phyloP scores from a whole-genome alignment of 2,888 invertebrate genomes.

The Opisthograptis luteolata region DNA sequence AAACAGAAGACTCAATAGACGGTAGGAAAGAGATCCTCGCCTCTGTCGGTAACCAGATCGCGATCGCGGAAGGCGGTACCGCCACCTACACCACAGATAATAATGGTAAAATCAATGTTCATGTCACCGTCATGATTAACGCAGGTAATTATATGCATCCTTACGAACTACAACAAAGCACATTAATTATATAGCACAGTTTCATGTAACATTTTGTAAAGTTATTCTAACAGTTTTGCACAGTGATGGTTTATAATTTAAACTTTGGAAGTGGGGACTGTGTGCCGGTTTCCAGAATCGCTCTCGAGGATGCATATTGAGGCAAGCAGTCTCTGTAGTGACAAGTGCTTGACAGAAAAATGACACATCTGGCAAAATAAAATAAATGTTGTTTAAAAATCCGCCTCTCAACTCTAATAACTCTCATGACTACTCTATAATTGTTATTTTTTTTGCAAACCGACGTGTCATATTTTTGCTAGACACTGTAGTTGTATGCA shows the following conservation, averaged over 20 bases:
- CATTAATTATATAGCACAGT: conserved; percentile 53
- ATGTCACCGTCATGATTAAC: conserved; percentile 94
- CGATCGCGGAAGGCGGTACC: conserved; percentile 77
- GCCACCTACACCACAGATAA: conserved; percentile 88
- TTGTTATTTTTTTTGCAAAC: too few relatives aligned
- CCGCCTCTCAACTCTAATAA: too few relatives aligned
- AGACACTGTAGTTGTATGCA: conserved; percentile 27
- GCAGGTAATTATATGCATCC: conserved; percentile 86
- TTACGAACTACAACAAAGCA: conserved; percentile 59
- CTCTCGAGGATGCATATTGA: conserved; percentile 82
- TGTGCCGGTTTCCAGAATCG: conserved; percentile 62
- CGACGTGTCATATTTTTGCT: conserved; percentile 33
- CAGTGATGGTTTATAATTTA: conserved; percentile 69
- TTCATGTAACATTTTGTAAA: conserved; percentile 53
- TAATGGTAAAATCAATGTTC: conserved; percentile 95
- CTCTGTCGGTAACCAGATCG: conserved; percentile 69
- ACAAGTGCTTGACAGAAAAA: conserved; percentile 56
- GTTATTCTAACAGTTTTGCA: conserved; percentile 77
- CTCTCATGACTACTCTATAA: too few relatives aligned
- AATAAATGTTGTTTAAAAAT: too few relatives aligned
- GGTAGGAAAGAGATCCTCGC: conserved; percentile 81
- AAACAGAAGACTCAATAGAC: conserved; percentile 85
- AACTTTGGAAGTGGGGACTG: conserved; percentile 60
- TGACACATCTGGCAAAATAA: conserved; percentile 23
- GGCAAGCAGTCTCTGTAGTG: conserved; percentile 75